A percentile compares a stretch with the other conserved stretches of the same genome.
Evolutionary conservation across 2,797 vertebrate genomes (phyloP).

Genomic region (Euthynnus affinis): DNA sequence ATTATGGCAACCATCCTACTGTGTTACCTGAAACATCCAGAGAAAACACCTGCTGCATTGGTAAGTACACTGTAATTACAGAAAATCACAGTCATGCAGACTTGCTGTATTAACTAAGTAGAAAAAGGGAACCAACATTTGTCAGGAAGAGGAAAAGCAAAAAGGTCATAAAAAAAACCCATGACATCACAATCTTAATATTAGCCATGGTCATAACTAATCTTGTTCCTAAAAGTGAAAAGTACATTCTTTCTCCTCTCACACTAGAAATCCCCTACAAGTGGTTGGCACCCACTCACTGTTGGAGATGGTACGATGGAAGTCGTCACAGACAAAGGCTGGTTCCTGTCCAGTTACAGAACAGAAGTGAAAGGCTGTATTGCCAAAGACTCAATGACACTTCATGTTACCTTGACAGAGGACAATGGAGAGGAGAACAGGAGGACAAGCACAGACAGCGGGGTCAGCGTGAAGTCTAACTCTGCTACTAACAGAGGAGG

Average conservation of each 20-base stretch:
- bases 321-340: conserved; percentile 83
- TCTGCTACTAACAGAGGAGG: conserved; percentile 5
- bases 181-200: not conserved
- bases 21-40: conserved; percentile 77
- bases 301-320: conserved; percentile 74
- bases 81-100: not conserved
- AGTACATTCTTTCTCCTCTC: not conserved
- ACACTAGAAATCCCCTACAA: conserved; percentile 77
- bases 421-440: conserved; percentile 64
- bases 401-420: conserved; percentile 3
- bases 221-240: not conserved
- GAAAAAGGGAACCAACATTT: not conserved
- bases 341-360: conserved; percentile 72
- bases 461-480: conserved; percentile 68
- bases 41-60: conserved; percentile 80
- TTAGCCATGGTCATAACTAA: not conserved
- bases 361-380: conserved; percentile 19
- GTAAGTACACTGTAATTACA: conserved; percentile 66
- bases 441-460: conserved; percentile 81
- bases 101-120: not conserved
- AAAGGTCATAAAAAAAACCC: not conserved
- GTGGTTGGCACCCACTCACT: conserved; percentile 79
- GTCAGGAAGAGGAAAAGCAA: not conserved
- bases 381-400: conserved; percentile 10
- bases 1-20: conserved; percentile 41